Evolutionary conservation across 2,797 vertebrate species (phyloP), one percentile per base, ranked within the genome.

Genomic region (Pipistrellus pipistrellus): DNA sequence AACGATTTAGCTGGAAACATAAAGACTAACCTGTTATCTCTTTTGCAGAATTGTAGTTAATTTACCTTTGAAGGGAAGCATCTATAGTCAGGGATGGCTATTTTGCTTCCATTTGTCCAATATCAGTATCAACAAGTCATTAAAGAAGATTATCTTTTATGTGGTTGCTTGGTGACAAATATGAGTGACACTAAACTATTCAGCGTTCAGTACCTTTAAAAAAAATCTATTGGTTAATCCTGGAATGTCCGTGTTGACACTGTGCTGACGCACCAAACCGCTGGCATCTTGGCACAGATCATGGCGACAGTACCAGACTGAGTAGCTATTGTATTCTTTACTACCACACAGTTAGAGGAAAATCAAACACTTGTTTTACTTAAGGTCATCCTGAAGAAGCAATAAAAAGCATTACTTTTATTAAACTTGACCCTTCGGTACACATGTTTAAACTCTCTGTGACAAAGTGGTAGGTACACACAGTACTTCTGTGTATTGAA

Each of bases 1-100:
- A 87, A 91, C 93, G 73, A 87, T 88, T 83, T 13, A 48, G 8
- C 8, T 48, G 53, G 48, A 91, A 85, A 46, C 30, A 62, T 35
- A 48, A 86, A 78, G 62, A 46, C 68, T 51, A 30, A 30, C 30
- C 68, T 77, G 21, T 25, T 30, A 2, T 80, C 18, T 30, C 32
- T 57, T 88, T 35, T 62, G 35, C 18, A 72, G 30, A 90, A 59
- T 35, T 78, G 32, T 55, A 32, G 51, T 78, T 87, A 30, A 30
- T 62, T 71, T 75, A n/a, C 46, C 68, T 53, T 71, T 38, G 38
- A 48, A n/a, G 18, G 15, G 85, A 76, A 85, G 20, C 18, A 44
- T 32, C 27, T 72, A 73, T 8, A 53, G 51, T 81, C 5, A 23
- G n/a, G 85, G 17, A 23, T 44, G 85, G 14, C 14, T 4, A 38